Percentiles rank a stretch among this genome's conserved stretches.
These are phyloP conservation scores for Myripristis jacobus DNA, from an alignment of 2,797 vertebrate genomes.

Conservation along the genomic window DNA sequence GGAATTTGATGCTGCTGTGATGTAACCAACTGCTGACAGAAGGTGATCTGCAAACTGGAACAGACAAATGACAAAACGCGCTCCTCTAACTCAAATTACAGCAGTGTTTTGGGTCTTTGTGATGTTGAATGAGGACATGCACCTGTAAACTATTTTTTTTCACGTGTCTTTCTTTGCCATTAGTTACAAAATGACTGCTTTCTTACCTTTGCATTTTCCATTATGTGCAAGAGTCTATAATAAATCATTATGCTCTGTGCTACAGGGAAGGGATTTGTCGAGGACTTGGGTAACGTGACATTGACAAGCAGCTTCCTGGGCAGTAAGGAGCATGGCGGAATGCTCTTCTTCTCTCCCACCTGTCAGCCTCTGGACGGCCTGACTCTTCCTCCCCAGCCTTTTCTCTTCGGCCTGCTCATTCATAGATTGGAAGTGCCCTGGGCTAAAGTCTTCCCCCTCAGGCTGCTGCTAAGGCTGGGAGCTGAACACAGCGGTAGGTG, in stretches of 20 bases:
- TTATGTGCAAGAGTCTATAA: background rate
- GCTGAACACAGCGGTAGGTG: slow-evolving; percentile 88
- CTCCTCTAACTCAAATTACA: too few species aligned
- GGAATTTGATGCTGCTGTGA: too few species aligned
- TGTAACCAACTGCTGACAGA: too few species aligned
- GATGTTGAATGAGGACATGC: too few species aligned
- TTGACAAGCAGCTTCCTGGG: slow-evolving; percentile 92
- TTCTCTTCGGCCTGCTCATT: slow-evolving; percentile 92
- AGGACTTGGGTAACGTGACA: slow-evolving; percentile 90
- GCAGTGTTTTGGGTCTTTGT: too few species aligned
- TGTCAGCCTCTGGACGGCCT: slow-evolving; percentile 89
- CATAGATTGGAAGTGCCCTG: slow-evolving; percentile 95
- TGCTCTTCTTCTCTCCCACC: slow-evolving; percentile 91
- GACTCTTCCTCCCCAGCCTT: slow-evolving; percentile 85
- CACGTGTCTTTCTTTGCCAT: background rate
- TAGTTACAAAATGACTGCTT: background rate
- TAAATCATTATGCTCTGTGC: background rate
- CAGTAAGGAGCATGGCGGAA: slow-evolving; percentile 92
- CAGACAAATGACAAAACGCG: too few species aligned
- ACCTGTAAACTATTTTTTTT: accelerated
- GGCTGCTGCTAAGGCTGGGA: slow-evolving; percentile 92
- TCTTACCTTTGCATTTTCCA: background rate
- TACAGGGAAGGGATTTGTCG: slow-evolving; percentile 88
- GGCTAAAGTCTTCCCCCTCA: slow-evolving; percentile 96
- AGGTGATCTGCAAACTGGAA: too few species aligned